phyloP scores from a whole-genome alignment of 2,888 invertebrate species.

The Hemistola chrysoprasaria region DNA sequence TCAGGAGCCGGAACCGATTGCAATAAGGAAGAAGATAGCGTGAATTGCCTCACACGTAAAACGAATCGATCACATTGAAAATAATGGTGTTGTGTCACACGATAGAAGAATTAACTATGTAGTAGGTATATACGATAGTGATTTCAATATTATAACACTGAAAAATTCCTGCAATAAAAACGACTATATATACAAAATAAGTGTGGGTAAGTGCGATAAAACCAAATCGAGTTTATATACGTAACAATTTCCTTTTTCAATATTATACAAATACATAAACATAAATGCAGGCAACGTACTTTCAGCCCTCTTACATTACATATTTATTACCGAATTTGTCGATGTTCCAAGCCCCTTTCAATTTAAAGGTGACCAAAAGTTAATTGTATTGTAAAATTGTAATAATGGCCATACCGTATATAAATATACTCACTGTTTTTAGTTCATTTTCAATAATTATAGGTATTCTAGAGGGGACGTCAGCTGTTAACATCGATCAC shows the following conservation, averaged over 20 bases:
- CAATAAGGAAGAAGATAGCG: slow-evolving; percentile 26
- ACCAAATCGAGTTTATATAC: slow-evolving; percentile 1
- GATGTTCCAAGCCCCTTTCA: slow-evolving; percentile 20
- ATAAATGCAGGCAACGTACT: slow-evolving; percentile 6
- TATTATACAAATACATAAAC: slow-evolving; percentile 23
- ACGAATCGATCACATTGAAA: slow-evolving; percentile 1
- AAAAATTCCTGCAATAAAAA: too few relatives aligned
- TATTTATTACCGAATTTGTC: slow-evolving; percentile 25
- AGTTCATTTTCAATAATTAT: slow-evolving; percentile 37
- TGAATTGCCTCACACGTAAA: slow-evolving; percentile 3
- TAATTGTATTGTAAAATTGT: slow-evolving; percentile 16
- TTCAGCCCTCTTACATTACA: slow-evolving; percentile 9
- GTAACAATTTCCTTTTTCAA: slow-evolving; percentile 16
- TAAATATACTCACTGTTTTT: slow-evolving; percentile 39
- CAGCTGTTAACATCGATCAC: slow-evolving; percentile 30
- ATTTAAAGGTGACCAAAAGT: slow-evolving; percentile 33
- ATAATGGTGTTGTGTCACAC: not conserved
- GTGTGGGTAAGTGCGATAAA: not conserved
- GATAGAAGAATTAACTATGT: not conserved
- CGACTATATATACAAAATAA: too few relatives aligned
- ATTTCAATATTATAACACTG: too few relatives aligned
- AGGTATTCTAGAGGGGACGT: slow-evolving; percentile 23
- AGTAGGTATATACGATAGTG: too few relatives aligned
- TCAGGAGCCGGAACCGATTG: slow-evolving; percentile 31
- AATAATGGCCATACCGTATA: slow-evolving; percentile 32